phyloP scores from a whole-genome alignment of 2,797 vertebrate species.

The Momotus momota region DNA sequence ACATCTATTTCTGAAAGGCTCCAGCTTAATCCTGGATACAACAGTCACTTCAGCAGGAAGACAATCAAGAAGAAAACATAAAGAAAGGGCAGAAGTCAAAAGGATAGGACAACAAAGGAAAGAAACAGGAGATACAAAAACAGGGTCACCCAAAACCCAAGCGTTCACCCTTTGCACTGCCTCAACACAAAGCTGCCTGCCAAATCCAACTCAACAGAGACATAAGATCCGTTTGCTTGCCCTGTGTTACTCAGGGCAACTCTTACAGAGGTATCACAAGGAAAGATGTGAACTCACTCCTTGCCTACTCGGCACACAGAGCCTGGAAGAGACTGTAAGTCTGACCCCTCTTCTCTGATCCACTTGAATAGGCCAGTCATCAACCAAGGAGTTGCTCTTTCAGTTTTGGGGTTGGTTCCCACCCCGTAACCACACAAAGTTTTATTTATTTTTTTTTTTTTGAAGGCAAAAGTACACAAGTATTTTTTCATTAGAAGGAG shows the following conservation, averaged over 20 bases:
- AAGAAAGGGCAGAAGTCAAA: constrained; percentile 26
- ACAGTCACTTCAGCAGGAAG: not conserved
- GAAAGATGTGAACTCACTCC: not conserved
- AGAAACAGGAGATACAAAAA: not conserved
- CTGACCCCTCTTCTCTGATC: not conserved
- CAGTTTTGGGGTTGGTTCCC: not conserved
- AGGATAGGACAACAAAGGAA: constrained; percentile 14
- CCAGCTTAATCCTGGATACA: not conserved
- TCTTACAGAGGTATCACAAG: not conserved
- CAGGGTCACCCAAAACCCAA: not conserved
- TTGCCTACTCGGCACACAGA: not conserved
- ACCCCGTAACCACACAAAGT: no score
- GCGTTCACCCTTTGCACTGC: not conserved
- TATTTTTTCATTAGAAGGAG: not conserved
- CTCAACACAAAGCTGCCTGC: not conserved
- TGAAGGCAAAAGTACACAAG: not conserved
- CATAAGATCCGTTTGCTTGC: not conserved
- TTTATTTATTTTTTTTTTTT: not conserved
- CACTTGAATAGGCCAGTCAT: not conserved
- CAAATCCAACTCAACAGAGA: not conserved
- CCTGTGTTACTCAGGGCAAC: not conserved
- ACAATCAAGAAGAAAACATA: not conserved
- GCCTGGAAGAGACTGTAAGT: not conserved
- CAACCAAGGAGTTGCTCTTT: not conserved
- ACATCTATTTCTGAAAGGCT: constrained; percentile 52